phyloP scores from a whole-genome alignment of 2,797 vertebrate species.

The Pempheris klunzingeri region DNA sequence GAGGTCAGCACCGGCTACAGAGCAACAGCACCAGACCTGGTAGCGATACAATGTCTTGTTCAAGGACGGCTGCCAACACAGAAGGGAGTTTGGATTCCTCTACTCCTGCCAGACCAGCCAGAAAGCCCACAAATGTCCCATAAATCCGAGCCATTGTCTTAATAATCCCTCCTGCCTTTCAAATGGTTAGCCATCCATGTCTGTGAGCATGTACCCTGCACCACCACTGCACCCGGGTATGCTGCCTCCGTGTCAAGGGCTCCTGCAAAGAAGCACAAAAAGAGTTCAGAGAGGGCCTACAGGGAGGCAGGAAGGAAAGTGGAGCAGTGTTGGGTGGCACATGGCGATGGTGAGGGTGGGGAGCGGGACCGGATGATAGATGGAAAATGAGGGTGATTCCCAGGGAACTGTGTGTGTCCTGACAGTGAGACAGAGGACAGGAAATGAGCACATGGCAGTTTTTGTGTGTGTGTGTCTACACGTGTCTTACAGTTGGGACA shows the following conservation, averaged over 20 bases:
- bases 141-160: conserved; percentile 53
- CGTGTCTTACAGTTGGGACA: conserved; percentile 30
- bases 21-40: conserved; percentile 42
- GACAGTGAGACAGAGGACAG: conserved; percentile 13
- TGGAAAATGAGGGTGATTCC: conserved; percentile 72
- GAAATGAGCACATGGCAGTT: conserved; percentile 28
- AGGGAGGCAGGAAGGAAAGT: conserved; percentile 65
- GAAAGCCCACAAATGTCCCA: conserved; percentile 56
- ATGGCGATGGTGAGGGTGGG: neutral
- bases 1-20: conserved; percentile 34
- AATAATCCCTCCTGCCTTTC: conserved; percentile 58
- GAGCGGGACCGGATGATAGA: conserved; percentile 59
- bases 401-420: conserved; percentile 40
- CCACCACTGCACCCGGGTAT: conserved; percentile 24
- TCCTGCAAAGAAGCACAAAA: conserved; percentile 31
- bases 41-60: conserved; percentile 42
- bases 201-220: conserved; percentile 50
- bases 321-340: conserved; percentile 59
- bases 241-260: conserved; percentile 35
- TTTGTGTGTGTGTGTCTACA: conserved; percentile 14
- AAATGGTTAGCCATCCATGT: conserved; percentile 58
- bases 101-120: conserved; percentile 22
- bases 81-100: conserved; percentile 30
- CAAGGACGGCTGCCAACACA: conserved; percentile 47
- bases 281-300: conserved; percentile 43